Base-by-base conservation (phyloP, 2,888 invertebrate species). In the Atherix ibis region DNA sequence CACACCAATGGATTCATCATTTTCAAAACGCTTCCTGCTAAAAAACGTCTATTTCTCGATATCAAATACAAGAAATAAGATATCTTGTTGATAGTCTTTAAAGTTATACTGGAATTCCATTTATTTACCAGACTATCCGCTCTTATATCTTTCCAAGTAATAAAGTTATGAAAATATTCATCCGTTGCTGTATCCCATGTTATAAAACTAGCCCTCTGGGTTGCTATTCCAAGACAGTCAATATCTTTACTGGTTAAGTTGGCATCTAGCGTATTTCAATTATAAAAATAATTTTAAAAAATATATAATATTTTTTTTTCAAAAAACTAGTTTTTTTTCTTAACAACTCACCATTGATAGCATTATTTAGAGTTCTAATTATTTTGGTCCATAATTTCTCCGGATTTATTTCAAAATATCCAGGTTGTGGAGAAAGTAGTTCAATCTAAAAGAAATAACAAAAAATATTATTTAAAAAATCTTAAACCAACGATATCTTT, bases 131-230 rank as follows among this genome's bases (percentile, higher is more conserved):
- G 58, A 26, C 66, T 58, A 47, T 77, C 72, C 14, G 83, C 80
- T 35, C 91, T 67, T 40, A 80, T 53, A 56, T 92, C 92, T 53
- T 88, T 87, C 92, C 92, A 92, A 13, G 84, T 82, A 44, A 89
- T 79, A 45, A 91, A 80, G 46, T 78, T 79, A 55, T 87, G 87
- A 58, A 78, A 84, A 17, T 77, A 73, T 46, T 70, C 69, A 2
- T 81, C 78, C 9, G 77, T 80, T 31, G 65, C 61, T 48, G 70
- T 70, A 46, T 88, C 77, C 89, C 89, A 91, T 4, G 80, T 80
- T 2, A 81, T 69, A 53, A 89, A 87, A 22, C 82, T 83, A 43
- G 77, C 45, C 9, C 91, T 66, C 51, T 87, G 87, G 2, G 81
- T 79, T 1, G 84, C 78, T 47, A 92, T 73, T 3, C 85, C 85